Conservation (phyloP, 2,797 vertebrate genomes). For the Bovichtus diacanthus region DNA sequence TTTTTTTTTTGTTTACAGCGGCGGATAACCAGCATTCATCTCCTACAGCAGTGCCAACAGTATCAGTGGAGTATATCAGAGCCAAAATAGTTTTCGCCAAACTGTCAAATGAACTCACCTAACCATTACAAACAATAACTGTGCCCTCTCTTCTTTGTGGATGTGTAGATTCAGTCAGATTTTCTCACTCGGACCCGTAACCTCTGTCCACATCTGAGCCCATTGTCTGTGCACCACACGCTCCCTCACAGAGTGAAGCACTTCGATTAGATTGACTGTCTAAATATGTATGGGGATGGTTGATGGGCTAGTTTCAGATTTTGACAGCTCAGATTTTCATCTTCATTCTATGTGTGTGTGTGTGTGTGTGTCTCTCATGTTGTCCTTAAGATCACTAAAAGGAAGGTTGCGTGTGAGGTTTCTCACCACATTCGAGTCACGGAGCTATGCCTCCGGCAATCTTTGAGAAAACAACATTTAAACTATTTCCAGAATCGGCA, state of each 20-base stretch:
- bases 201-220: slow-evolving; percentile 21
- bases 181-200: slow-evolving; percentile 17
- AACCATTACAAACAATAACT: slow-evolving; percentile 23
- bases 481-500: no score
- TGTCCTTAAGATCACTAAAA: no score
- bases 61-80: neutral
- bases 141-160: slow-evolving; percentile 8
- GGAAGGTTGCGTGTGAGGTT: no score
- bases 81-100: neutral
- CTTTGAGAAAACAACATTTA: no score
- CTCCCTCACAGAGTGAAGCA: slow-evolving; percentile 49
- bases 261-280: slow-evolving; percentile 64
- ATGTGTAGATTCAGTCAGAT: slow-evolving; percentile 25
- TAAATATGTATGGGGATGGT: slow-evolving; percentile 69
- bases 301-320: slow-evolving; percentile 78
- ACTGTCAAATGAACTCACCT: slow-evolving; percentile 60
- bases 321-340: slow-evolving; percentile 74
- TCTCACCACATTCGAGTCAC: no score
- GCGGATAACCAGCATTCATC: no score
- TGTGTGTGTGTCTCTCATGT: slow-evolving; percentile 40
- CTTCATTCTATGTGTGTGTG: slow-evolving; percentile 29
- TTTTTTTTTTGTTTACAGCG: no score
- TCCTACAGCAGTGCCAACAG: neutral
- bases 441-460: no score
- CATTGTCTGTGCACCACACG: slow-evolving; percentile 9